Conservation (phyloP, 2,797 vertebrate species). For the Characodon lateralis region DNA sequence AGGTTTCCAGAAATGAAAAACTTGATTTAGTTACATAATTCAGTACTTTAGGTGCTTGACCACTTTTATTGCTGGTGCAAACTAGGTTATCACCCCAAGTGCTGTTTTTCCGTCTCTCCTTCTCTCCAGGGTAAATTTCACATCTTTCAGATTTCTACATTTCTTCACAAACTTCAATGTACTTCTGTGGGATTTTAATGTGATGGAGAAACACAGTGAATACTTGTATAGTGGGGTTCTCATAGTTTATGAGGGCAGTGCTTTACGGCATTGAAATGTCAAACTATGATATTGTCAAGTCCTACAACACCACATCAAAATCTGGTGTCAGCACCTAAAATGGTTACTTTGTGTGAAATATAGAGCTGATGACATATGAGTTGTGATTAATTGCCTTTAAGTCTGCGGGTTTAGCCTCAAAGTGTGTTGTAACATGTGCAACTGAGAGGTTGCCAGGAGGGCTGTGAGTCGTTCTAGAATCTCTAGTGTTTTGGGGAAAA, state of each 20-base stretch:
- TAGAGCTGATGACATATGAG: constrained; percentile 60
- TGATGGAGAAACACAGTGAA: too few relatives aligned
- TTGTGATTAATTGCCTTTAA: constrained; percentile 55
- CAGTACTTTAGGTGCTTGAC: constrained; percentile 2
- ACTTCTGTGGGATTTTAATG: not conserved
- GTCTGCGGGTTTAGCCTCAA: constrained; percentile 47
- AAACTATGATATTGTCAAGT: constrained; percentile 19
- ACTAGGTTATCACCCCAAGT: constrained; percentile 19
- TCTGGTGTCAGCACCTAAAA: too few relatives aligned
- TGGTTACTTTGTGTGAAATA: constrained; percentile 61
- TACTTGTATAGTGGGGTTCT: not conserved
- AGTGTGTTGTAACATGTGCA: constrained; percentile 51
- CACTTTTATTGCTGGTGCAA: constrained; percentile 18
- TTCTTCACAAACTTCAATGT: not conserved
- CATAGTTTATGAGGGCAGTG: constrained; percentile 16
- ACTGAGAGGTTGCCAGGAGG: constrained; percentile 54
- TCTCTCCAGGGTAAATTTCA: constrained; percentile 26
- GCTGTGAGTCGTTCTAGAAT: constrained; percentile 56
- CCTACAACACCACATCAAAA: too few relatives aligned
- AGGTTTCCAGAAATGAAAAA: constrained; percentile 14
- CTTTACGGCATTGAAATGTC: constrained; percentile 10
- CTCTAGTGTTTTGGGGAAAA: constrained; percentile 44
- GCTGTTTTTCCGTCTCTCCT: constrained; percentile 25
- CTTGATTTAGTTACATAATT: constrained; percentile 3
- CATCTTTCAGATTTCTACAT: constrained; percentile 18